Percentiles rank a stretch among this genome's conserved stretches.
Conservation (phyloP, 2,797 vertebrate species). For the Girardinus metallicus region DNA sequence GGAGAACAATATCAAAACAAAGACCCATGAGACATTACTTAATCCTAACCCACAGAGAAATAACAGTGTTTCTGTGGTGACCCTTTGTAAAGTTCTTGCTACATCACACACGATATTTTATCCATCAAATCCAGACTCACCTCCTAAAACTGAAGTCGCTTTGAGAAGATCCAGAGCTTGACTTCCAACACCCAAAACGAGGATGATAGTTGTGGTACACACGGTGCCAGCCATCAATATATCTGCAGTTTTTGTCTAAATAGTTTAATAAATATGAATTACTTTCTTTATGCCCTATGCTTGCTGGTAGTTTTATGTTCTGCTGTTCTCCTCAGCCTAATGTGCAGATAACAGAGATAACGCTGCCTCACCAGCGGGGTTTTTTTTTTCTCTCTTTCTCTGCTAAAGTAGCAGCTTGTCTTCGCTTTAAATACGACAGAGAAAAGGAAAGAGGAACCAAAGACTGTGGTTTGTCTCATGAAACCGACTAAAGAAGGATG, state of each 20-base stretch:
- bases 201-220: conserved; percentile 23
- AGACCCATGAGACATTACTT: neutral
- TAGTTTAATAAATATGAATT: neutral
- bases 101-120: neutral
- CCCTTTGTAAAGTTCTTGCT: neutral
- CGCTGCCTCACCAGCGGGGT: rapidly evolving
- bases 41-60: neutral
- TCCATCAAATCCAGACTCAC: conserved; percentile 48
- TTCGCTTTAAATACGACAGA: neutral
- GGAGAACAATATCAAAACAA: neutral
- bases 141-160: conserved; percentile 14
- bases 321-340: conserved; percentile 42
- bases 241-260: neutral
- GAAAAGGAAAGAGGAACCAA: conserved; percentile 60
- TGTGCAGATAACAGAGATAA: conserved; percentile 4
- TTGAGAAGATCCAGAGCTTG: conserved; percentile 53
- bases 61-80: neutral
- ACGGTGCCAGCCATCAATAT: conserved; percentile 8
- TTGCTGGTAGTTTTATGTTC: neutral
- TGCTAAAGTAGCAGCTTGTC: neutral
- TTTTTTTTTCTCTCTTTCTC: neutral
- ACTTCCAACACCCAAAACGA: conserved; percentile 42
- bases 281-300: neutral
- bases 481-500: neutral
- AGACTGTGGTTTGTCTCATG: neutral